Conservation (phyloP, 2,888 invertebrate genomes). For the Lobophora halterata region DNA sequence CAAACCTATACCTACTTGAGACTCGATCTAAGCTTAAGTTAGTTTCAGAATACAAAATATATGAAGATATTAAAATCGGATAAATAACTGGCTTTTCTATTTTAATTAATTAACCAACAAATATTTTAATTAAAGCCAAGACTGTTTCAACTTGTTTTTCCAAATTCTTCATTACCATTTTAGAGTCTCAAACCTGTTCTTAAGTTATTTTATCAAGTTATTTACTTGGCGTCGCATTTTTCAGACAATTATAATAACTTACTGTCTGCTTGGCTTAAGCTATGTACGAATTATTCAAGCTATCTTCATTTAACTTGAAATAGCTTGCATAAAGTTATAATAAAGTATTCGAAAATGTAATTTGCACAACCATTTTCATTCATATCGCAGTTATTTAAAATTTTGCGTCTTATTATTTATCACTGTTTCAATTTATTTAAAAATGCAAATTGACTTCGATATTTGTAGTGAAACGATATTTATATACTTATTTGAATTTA, state of each 20-base stretch:
- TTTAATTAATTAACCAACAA: conserved; percentile 3
- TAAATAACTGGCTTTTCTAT: background rate
- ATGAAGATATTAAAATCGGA: background rate
- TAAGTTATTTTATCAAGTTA: background rate
- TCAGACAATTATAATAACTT: conserved; percentile 6
- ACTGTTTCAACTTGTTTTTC: background rate
- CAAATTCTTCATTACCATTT: conserved; percentile 8
- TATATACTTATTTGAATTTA: too few species aligned
- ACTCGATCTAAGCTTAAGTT: too few species aligned
- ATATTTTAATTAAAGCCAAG: conserved; percentile 3
- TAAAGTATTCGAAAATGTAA: background rate
- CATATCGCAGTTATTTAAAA: too few species aligned
- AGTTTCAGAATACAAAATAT: too few species aligned
- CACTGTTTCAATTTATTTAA: too few species aligned
- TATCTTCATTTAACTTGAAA: background rate
- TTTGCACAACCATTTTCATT: background rate
- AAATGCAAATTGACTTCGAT: too few species aligned
- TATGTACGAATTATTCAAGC: conserved; percentile 1
- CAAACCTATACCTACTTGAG: too few species aligned
- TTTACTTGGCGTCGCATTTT: conserved; percentile 4
- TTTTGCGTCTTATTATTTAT: too few species aligned
- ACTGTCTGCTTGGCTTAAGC: background rate
- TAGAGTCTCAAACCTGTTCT: conserved; percentile 2
- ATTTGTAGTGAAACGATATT: too few species aligned
- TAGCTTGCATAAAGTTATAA: background rate